Base-by-base conservation (phyloP, 1,140 invertebrate genomes). In the Nilaparvata lugens region DNA sequence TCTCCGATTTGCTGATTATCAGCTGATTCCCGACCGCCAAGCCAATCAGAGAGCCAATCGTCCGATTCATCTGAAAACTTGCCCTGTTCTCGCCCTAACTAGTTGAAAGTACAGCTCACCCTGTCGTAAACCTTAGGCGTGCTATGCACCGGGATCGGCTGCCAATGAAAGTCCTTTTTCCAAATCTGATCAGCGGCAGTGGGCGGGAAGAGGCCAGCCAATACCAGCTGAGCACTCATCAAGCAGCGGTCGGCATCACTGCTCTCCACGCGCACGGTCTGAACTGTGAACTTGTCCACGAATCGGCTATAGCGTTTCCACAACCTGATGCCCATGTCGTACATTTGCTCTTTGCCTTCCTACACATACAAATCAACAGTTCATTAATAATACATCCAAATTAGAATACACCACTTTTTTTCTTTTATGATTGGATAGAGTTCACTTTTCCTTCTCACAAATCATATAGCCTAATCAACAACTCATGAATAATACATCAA, bases 131-230 rank as follows among this genome's bases (percentile, higher is more conserved):
- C 63, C 52, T 77, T 79, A 0, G 88, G 84, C 42, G 83, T 72
- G 4, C 86, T 84, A 72, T 91, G 87, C 14, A 96, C 83, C 1
- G 93, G 89, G 66, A 96, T 84, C 0, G 93, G 93, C 66, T 91
- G 88, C 93, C 93, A 97, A 0, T 73, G 68, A 45, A 96, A 74
- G 48, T 83, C 74, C 0, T 77, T 70, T 67, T 90, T 80, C 81
- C 92, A 93, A 60, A 82, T 75, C 68, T 90, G 83, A 23, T 81
- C 73, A 7, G 79, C 74, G 21, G 72, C 71, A 19, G 23, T 18
- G 0, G 92, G 91, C 21, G 86, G 87, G 75, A 84, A 95, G 35
- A 96, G 74, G 21, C 89, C 91, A 6, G 92, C 89, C 21, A 95
- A 75, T 56, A 94, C 78, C 35, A 83, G 78, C 68, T 87, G 82